A percentile compares a stretch with the other conserved stretches of the same genome.
phyloP scores from a whole-genome alignment of 2,888 invertebrate species.

The Hermaeophaga mercurialis region DNA sequence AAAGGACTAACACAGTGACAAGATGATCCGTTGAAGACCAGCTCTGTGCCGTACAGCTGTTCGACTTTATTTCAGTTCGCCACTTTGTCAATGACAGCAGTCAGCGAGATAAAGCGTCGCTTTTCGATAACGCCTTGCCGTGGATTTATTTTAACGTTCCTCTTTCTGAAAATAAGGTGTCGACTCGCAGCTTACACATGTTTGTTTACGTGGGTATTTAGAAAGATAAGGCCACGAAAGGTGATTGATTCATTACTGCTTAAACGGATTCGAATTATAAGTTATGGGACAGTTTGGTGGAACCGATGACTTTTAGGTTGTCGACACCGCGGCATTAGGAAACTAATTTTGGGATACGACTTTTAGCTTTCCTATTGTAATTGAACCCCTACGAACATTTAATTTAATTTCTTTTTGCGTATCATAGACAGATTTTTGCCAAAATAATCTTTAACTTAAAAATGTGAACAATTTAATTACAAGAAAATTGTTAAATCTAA shows the following conservation, averaged over 20 bases:
- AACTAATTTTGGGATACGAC: not conserved
- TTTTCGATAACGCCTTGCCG: slow-evolving; percentile 39
- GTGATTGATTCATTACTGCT: slow-evolving; percentile 52
- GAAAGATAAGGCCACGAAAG: slow-evolving; percentile 50
- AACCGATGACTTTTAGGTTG: slow-evolving; percentile 17
- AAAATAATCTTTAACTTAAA: too few relatives aligned
- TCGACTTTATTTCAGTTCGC: slow-evolving; percentile 53
- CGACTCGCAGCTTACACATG: slow-evolving; percentile 56
- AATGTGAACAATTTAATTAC: too few relatives aligned
- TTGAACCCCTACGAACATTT: too few relatives aligned
- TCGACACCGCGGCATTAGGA: slow-evolving; percentile 9
- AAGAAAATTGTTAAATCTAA: too few relatives aligned
- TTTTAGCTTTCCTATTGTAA: not conserved
- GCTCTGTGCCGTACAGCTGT: slow-evolving; percentile 43
- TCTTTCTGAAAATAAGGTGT: slow-evolving; percentile 52
- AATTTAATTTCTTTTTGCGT: too few relatives aligned
- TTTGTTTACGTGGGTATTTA: slow-evolving; percentile 54
- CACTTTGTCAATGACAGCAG: slow-evolving; percentile 54
- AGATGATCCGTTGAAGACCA: slow-evolving; percentile 11
- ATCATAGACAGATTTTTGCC: too few relatives aligned
- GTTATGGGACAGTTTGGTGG: slow-evolving; percentile 37
- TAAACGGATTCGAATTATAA: slow-evolving; percentile 45
- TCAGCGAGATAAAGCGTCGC: slow-evolving; percentile 50
- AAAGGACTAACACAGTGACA: slow-evolving; percentile 20
- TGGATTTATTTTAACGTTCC: slow-evolving; percentile 47